These are phyloP conservation scores for Triops cancriformis DNA, from an alignment of 1,140 invertebrate genomes.

Conservation along the genomic window DNA sequence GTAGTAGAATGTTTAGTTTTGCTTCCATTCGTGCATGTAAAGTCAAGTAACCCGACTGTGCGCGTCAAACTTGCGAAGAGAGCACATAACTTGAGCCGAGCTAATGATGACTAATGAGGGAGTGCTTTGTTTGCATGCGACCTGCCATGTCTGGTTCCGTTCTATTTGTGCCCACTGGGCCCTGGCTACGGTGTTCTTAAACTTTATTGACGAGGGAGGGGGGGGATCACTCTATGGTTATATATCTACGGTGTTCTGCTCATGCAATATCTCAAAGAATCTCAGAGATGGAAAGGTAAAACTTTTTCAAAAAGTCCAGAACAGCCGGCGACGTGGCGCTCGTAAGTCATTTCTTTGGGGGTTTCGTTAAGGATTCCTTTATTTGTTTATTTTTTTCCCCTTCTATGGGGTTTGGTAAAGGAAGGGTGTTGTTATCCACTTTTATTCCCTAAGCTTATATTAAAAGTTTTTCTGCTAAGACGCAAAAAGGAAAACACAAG, in stretches of 20 bases:
- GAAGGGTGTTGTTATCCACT: too few relatives aligned
- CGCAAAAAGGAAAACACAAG: neutral
- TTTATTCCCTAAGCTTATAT: too few relatives aligned
- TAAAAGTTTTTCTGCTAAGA: too few relatives aligned
- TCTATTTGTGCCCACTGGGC: neutral
- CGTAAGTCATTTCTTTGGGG: neutral
- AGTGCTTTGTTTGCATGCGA: constrained; percentile 13
- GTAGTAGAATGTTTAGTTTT: neutral
- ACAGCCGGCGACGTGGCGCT: neutral
- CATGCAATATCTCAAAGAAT: neutral
- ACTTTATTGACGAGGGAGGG: neutral
- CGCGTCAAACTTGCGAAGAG: neutral
- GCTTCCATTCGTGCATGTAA: neutral
- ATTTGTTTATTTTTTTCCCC: neutral
- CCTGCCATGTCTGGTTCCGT: constrained; percentile 12
- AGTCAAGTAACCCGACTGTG: too few relatives aligned
- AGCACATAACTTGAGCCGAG: neutral
- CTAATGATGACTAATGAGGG: constrained; percentile 10
- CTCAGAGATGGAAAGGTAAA: neutral
- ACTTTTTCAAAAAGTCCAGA: neutral
- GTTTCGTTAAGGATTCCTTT: too few relatives aligned
- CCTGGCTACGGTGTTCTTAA: neutral
- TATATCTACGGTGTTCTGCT: neutral
- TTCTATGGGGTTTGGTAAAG: neutral
- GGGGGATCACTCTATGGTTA: neutral